phyloP scores from a whole-genome alignment of 2,888 invertebrate genomes.

The Synergus laeviventris region DNA sequence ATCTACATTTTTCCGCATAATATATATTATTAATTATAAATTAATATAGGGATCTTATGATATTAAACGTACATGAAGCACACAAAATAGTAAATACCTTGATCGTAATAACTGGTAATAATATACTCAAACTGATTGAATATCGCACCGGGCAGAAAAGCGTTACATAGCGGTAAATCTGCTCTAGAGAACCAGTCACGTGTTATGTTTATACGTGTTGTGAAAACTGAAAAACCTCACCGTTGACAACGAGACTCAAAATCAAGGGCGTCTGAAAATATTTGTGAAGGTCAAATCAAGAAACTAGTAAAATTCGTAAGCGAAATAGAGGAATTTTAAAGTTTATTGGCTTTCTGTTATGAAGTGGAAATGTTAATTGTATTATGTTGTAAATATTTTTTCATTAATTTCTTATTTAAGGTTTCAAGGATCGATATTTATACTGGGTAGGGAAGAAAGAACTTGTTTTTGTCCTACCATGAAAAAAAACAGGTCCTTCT shows the following conservation, averaged over 20 bases:
- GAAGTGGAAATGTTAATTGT: not conserved
- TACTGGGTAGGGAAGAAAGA: not conserved
- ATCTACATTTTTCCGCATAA: not conserved
- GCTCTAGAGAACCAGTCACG: slow-evolving; percentile 30
- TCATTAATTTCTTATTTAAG: not conserved
- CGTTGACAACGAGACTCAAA: slow-evolving; percentile 4
- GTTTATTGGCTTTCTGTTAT: not conserved
- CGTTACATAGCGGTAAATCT: slow-evolving; percentile 36
- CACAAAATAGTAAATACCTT: not conserved
- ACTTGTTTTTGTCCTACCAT: not conserved
- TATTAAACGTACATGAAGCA: not conserved
- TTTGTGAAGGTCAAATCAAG: not conserved
- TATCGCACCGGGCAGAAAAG: slow-evolving; percentile 21
- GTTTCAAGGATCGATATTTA: not conserved
- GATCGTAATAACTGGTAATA: slow-evolving; percentile 16
- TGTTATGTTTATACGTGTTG: not conserved
- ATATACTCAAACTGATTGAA: not conserved
- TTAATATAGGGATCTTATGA: not conserved
- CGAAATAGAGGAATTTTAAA: not conserved
- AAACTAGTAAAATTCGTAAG: not conserved
- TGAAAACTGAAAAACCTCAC: slow-evolving; percentile 21
- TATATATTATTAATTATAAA: too few species aligned
- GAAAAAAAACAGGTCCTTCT: slow-evolving; percentile 18
- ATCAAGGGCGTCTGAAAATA: slow-evolving; percentile 17
- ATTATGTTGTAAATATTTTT: not conserved